Evolutionary conservation across 1,140 invertebrate species (phyloP), one percentile per base, ranked within the genome.

Genomic region (Manduca sexta): DNA sequence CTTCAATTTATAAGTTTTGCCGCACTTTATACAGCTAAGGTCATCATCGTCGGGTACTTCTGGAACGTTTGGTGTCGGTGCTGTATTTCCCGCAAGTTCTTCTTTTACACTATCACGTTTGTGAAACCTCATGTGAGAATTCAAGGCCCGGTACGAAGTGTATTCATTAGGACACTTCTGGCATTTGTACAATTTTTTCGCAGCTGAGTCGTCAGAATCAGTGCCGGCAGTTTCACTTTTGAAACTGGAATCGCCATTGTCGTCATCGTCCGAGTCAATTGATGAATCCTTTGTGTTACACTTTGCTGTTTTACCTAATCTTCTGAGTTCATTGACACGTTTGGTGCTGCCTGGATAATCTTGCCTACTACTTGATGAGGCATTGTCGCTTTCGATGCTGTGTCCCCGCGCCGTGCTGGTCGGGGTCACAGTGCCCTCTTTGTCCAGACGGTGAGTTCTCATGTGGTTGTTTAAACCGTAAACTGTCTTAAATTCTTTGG

Each of bases 1-100:
- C 40, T 86, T 84, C 34, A 84, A 62, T 48, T 85, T 86, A 43
- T 85, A 86, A 3, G 65, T 69, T 46, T 82, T 85, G 6, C 68
- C 74, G 47, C 86, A 87, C 49, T 71, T 75, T 0, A 78, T 68
- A 42, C 84, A 87, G 3, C 45, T 66, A 10, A 79, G 52, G 40
- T 75, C 72, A 3, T 79, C 70, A n/a, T 56, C 66, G 17, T 79
- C 73, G n/a, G n/a, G n/a, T n/a, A n/a, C n/a, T n/a, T n/a, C n/a
- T n/a, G n/a, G n/a, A n/a, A n/a, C n/a, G n/a, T 1, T 45, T 29
- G 2, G 74, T 68, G 15, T 74, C 69, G n/a, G 50, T 61, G 1
- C 39, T 33, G 12, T 41, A 56, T 5, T 40, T 1, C 59, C 59
- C 1, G 62, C 37, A 8, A 42, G 45, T 7, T 53, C 46, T 39